A percentile compares a stretch with the other conserved stretches of the same genome.
Evolutionary conservation across 2,888 invertebrate genomes (phyloP).

Genomic region (Erebia aethiops): DNA sequence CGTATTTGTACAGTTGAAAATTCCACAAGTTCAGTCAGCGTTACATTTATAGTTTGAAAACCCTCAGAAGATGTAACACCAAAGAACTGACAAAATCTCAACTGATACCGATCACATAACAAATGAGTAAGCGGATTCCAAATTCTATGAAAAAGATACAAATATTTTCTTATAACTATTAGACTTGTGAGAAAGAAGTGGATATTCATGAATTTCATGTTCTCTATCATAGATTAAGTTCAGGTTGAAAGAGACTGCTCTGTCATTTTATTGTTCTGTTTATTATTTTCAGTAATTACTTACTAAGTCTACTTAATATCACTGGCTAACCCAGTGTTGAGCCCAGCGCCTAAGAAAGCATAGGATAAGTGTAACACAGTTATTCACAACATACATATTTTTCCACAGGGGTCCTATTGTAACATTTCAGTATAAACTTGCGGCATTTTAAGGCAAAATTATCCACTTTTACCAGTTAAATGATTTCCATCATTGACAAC

Average conservation of each 20-base stretch:
- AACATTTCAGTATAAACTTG: not conserved
- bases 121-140: not conserved
- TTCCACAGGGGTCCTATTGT: not conserved
- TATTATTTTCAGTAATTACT: no score
- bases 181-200: no score
- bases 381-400: not conserved
- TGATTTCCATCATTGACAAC: constrained; percentile 73
- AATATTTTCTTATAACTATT: no score
- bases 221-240: no score
- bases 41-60: not conserved
- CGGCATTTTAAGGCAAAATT: constrained; percentile 44
- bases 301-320: no score
- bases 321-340: no score
- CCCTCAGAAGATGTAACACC: not conserved
- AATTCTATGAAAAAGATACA: no score
- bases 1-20: constrained; percentile 50
- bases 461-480: constrained; percentile 56
- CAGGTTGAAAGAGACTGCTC: no score
- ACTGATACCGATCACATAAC: not conserved
- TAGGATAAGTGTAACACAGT: not conserved
- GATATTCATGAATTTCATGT: not conserved
- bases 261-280: no score
- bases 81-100: not conserved
- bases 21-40: constrained; percentile 13
- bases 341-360: no score